Conservation (phyloP, 2,888 invertebrate species). For the Drosophila mettleri region DNA sequence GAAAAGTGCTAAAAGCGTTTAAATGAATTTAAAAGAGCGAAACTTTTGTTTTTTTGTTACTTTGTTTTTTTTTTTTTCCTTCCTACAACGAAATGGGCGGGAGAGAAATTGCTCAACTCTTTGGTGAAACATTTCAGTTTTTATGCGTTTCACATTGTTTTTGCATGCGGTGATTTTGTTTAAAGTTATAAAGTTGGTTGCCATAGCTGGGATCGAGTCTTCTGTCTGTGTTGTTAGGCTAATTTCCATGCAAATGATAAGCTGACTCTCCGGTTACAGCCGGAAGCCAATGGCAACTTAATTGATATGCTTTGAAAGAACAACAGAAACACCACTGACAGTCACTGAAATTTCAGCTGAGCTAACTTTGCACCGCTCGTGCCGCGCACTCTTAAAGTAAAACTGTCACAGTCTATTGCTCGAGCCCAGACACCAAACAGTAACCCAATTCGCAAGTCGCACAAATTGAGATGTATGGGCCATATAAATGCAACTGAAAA, state of each 20-base stretch:
- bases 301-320: conserved; percentile 73
- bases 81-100: conserved; percentile 13
- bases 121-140: conserved; percentile 48
- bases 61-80: conserved; percentile 45
- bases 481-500: conserved; percentile 51
- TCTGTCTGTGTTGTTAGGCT: conserved; percentile 38
- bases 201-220: conserved; percentile 5
- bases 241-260: conserved; percentile 74
- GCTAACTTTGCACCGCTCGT: conserved; percentile 34
- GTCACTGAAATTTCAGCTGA: conserved; percentile 62
- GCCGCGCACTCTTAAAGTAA: conserved; percentile 5
- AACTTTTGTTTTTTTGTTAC: no score
- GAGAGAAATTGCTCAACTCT: conserved; percentile 34
- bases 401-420: conserved; percentile 46
- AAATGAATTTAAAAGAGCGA: conserved; percentile 76
- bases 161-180: conserved; percentile 51
- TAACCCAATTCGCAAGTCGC: conserved; percentile 55
- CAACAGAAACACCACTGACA: conserved; percentile 53
- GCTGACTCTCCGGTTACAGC: conserved; percentile 38
- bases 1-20: conserved; percentile 76
- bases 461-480: conserved; percentile 67
- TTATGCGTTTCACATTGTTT: conserved; percentile 63
- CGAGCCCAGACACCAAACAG: conserved; percentile 25
- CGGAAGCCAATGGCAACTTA: conserved; percentile 59
- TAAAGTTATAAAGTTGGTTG: conserved; percentile 59